Base-by-base conservation (phyloP, 2,797 vertebrate genomes). In the Acrocephalus scirpaceus region DNA sequence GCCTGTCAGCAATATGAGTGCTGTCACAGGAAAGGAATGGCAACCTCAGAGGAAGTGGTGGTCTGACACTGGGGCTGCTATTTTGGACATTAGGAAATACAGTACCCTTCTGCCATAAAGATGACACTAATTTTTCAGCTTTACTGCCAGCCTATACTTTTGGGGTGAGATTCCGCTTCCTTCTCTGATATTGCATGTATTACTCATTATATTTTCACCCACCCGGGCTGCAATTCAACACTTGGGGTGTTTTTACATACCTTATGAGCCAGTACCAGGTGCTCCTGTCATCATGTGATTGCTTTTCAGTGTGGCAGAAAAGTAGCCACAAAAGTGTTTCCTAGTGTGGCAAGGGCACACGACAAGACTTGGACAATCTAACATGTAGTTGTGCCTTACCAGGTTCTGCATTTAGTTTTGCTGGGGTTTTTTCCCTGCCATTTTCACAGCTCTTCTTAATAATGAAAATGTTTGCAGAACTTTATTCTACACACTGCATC, bases 391-490 rank as follows among this genome's bases (percentile, higher is more conserved):
- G 16, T 54, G 3, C 18, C 7, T 67, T 73, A 57, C 29, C 27
- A 29, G 14, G 14, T 38, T 53, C 15, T 57, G 21, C 32, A 48
- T 36, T 78, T 32, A 22, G 7, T 56, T 40, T 62, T 71, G 10
- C n/a, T n/a, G 54, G 1, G 0, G 2, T 6, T 11, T 54, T 16
- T 56, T 3, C 5, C 7, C 13, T 67, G 14, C 3, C 8, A 21
- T 51, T 56, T 16, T 32, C 34, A n/a, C 16, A 26, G 10, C 25
- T 81, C 5, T 77, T 50, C 45, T 34, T 54, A 65, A 40, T 30
- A 66, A 47, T 6, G 21, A 67, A 77, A 45, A 50, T 21, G 2
- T 81, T 32, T 61, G 5, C 21, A 78, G 57, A 40, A 74, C 29
- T 34, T 32, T 32, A 40, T 22, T 47, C 18, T 58, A 4, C 7